Base-by-base conservation (phyloP, 2,113 vertebrate genomes). In the Xiphophorus couchianus region DNA sequence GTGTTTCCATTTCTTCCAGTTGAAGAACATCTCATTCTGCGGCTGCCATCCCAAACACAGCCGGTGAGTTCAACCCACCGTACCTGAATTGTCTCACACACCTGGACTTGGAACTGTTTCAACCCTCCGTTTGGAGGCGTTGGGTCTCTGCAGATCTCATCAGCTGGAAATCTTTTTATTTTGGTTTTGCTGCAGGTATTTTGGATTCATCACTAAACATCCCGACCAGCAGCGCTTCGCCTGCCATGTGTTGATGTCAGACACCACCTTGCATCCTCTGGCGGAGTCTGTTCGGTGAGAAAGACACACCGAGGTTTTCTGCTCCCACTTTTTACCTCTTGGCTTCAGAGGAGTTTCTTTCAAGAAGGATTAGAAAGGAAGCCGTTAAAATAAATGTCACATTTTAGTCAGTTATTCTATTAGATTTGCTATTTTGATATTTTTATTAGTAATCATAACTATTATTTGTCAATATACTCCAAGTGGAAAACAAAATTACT, bases 21-120 rank as follows among this genome's bases (percentile, higher is more conserved):
- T 98, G 95, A 98, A 98, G 92, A 98, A 98, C 91, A 97, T 98
- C 85, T 98, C 97, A 0, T 98, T 98, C 93, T 98, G 97, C 0
- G 96, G 97, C 78, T 97, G 96, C 86, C 97, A 98, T 85, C 97
- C 97, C 63, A 96, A 96, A 82, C 96, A 97, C 92, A 97, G 93
- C 93, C 97, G 95, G 97, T 97, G 80, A 95, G 95, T 91, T 5
- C 0, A 66, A 65, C 19, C 5, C n/a, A 15, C 27, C 13, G 12
- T 25, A 61, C 51, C 65, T 61, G 2, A 0, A 17, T 63, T 6
- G 19, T 5, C 17, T 48, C 44, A 48, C 44, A 19, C 44, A 48
- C 17, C 13, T 19, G 2, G 19, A 15, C 13, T 3, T 27, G 6
- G 13, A 30, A 28, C 37, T 14, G 51, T 35, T 13, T 64, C 22